These are phyloP conservation scores for Melitaea cinxia DNA, from an alignment of 1,140 invertebrate species.

Conservation along the genomic window DNA sequence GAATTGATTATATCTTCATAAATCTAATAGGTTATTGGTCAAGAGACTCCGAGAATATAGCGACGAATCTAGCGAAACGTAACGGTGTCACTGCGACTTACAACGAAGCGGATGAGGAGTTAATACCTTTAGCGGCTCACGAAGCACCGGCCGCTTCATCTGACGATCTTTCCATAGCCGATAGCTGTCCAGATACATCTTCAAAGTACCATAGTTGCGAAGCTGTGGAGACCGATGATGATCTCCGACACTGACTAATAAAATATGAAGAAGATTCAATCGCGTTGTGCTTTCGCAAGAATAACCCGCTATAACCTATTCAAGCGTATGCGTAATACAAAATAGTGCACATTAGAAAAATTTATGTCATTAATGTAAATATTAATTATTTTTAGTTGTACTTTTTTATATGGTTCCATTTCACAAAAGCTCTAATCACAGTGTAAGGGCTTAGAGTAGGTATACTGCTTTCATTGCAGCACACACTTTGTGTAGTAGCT, in stretches of 20 bases:
- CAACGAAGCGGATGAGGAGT: slow-evolving; percentile 58
- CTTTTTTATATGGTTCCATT: too few species aligned
- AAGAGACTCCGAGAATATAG: slow-evolving; percentile 41
- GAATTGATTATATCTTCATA: neutral
- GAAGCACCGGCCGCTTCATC: slow-evolving; percentile 82
- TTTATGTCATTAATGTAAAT: too few species aligned
- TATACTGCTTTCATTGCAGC: too few species aligned
- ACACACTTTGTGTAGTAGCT: too few species aligned
- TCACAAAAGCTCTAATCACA: too few species aligned
- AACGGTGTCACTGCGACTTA: slow-evolving; percentile 57
- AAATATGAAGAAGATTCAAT: too few species aligned
- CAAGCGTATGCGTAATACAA: too few species aligned
- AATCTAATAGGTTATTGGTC: slow-evolving; percentile 54
- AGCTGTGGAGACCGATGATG: slow-evolving; percentile 84
- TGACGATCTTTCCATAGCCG: slow-evolving; percentile 85
- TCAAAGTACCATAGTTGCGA: slow-evolving; percentile 89
- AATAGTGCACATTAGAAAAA: too few species aligned
- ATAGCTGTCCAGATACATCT: slow-evolving; percentile 87
- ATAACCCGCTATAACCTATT: too few species aligned
- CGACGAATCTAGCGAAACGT: slow-evolving; percentile 40
- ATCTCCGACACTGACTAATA: slow-evolving; percentile 62
- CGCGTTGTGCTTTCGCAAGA: too few species aligned
- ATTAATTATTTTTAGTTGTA: too few species aligned
- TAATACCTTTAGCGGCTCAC: slow-evolving; percentile 69
- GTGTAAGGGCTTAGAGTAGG: too few species aligned